These are phyloP conservation scores for Oxyteleia sp. DNA, from an alignment of 2,888 invertebrate genomes.

Conservation along the genomic window DNA sequence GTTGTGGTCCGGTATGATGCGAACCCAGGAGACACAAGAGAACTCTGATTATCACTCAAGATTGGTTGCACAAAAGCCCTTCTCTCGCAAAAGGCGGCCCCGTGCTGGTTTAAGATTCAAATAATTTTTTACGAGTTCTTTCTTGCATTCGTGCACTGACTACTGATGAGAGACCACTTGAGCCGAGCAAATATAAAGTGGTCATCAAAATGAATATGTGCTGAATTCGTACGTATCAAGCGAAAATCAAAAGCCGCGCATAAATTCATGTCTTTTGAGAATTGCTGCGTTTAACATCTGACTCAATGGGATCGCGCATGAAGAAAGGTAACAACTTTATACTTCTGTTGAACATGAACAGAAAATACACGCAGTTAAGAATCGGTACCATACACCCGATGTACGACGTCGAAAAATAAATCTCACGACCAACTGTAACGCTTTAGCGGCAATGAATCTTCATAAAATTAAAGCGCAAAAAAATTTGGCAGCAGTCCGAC, in stretches of 20 bases:
- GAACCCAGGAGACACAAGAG: conserved; percentile 83
- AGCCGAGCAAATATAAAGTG: conserved; percentile 67
- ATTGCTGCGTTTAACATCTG: conserved; percentile 51
- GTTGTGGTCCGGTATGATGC: conserved; percentile 78
- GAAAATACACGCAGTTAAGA: conserved; percentile 35
- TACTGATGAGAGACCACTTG: conserved; percentile 75
- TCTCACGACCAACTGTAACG: conserved; percentile 49
- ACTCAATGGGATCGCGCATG: conserved; percentile 41
- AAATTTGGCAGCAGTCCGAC: conserved; percentile 70
- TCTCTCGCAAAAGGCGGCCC: conserved; percentile 77
- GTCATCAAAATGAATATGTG: conserved; percentile 70
- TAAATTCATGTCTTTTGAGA: conserved; percentile 65
- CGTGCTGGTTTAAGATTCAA: conserved; percentile 83
- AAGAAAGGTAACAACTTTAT: conserved; percentile 40
- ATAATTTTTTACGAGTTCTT: conserved; percentile 83
- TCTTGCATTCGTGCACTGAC: conserved; percentile 81
- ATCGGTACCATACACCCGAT: conserved; percentile 28
- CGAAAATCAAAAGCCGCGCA: conserved; percentile 70
- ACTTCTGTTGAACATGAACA: conserved; percentile 34
- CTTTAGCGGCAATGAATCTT: conserved; percentile 60
- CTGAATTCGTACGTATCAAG: conserved; percentile 70
- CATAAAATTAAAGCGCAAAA: conserved; percentile 68
- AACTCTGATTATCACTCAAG: conserved; percentile 86
- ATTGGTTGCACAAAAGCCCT: conserved; percentile 84
- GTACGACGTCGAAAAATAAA: conserved; percentile 52